Evolutionary conservation across 2,797 vertebrate species (phyloP).

Genomic region (Darevskia mixta): DNA sequence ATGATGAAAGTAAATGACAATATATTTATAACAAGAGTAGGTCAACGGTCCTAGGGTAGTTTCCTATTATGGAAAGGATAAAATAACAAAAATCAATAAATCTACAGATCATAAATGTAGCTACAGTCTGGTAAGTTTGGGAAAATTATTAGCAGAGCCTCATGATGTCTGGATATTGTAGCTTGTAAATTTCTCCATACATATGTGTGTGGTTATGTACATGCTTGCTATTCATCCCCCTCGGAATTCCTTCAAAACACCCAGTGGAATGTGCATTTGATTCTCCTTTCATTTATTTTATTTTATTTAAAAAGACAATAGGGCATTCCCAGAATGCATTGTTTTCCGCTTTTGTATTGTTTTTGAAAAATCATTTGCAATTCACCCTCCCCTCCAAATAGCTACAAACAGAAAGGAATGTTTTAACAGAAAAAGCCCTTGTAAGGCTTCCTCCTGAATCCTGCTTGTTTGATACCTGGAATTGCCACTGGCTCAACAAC

Average conservation of each 20-base stretch:
- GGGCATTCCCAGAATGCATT: conserved; percentile 31
- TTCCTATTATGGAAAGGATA: conserved; percentile 82
- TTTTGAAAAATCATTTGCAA: conserved; percentile 7
- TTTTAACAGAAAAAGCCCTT: not conserved
- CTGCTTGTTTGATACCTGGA: not conserved
- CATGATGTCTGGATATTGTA: conserved; percentile 83
- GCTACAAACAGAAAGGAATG: not conserved
- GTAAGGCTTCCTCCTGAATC: not conserved
- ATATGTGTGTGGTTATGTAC: conserved; percentile 81
- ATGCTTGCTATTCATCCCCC: conserved; percentile 72
- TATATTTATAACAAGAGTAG: conserved; percentile 80
- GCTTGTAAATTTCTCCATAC: conserved; percentile 84
- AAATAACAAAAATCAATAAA: conserved; percentile 86
- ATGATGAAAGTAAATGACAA: conserved; percentile 76
- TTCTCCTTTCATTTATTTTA: conserved; percentile 58
- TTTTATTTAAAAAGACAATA: conserved; percentile 36
- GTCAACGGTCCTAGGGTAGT: conserved; percentile 81
- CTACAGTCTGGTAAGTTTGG: conserved; percentile 81
- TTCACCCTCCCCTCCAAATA: not conserved
- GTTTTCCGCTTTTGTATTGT: conserved; percentile 9
- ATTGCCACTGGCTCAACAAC: not conserved
- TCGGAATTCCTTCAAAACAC: conserved; percentile 75
- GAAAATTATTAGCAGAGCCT: conserved; percentile 82
- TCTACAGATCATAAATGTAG: conserved; percentile 85
- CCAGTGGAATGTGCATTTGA: conserved; percentile 72